Conservation (phyloP, 2,888 invertebrate genomes). For the Escarpia spicata region DNA sequence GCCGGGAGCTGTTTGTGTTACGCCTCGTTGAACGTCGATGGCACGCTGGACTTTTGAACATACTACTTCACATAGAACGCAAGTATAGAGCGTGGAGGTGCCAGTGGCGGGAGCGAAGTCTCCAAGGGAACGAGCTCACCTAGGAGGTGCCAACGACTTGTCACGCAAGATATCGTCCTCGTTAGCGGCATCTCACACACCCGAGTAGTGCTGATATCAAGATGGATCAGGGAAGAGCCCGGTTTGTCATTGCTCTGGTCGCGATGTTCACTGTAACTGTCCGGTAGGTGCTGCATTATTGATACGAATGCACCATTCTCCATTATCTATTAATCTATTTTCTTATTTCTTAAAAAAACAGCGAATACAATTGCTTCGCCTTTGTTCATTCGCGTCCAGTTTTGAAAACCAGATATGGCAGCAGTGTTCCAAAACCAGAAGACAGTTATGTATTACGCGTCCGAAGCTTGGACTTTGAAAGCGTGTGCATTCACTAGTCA, state of each 20-base stretch:
- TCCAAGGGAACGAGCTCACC: not conserved
- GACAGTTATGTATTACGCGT: too few species aligned
- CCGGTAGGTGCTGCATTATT: not conserved
- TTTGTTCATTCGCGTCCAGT: not conserved
- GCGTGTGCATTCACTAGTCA: too few species aligned
- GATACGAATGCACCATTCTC: not conserved
- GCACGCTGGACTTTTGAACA: slow-evolving; percentile 10
- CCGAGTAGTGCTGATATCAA: not conserved
- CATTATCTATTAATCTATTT: not conserved
- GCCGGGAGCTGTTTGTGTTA: not conserved
- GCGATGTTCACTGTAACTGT: not conserved
- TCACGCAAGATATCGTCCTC: not conserved
- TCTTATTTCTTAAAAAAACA: not conserved
- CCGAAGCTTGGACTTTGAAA: too few species aligned
- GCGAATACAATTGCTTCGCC: not conserved
- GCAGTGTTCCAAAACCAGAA: too few species aligned
- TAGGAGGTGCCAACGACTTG: not conserved
- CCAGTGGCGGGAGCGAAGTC: not conserved
- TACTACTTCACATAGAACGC: not conserved
- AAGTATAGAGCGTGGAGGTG: not conserved
- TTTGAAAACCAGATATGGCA: not conserved
- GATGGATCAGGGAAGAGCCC: not conserved
- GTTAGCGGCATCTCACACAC: not conserved
- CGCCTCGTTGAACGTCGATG: not conserved
- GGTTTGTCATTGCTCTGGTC: not conserved